Evolutionary conservation across 2,888 invertebrate genomes (phyloP), one percentile per base, ranked within the genome.

Genomic region (Volucella zonaria): DNA sequence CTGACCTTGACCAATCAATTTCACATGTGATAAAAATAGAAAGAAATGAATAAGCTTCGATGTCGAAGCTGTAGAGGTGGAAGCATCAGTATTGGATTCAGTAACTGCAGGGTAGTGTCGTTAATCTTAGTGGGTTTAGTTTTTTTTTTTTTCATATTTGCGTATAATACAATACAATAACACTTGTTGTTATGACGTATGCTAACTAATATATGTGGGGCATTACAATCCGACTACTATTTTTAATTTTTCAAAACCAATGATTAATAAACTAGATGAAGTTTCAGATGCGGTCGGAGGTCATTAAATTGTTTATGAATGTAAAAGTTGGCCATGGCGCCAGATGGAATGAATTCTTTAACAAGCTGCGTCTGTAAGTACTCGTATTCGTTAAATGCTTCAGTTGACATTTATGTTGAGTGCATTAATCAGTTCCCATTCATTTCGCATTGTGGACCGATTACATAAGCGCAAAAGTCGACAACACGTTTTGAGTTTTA

Each of bases 1-100:
- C 67, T 85, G 81, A 85, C 85, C 85, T 85, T 85, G 85, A 85
- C 85, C 80, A 81, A 76, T 76, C 67, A 43, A 79, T 66, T 76
- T 75, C 75, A 80, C 45, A 64, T 54, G 71, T 70, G 75, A 75
- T 64, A 82, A 43, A 74, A 73, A 73, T 56, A 68, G 56, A 68
- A 40, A 49, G 49, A 61, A 76, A 75, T 43, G 12, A 62, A 75
- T 61, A 43, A 73, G 62, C 56, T 45, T 78, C 6, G 56, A 58
- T 56, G 70, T 52, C 56, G 56, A 23, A 47, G 56, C 47, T 52
- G 45, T 74, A 73, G 9, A 42, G 31, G 1, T 31, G 31, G 31
- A 31, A 31, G 31, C 31, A 31, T 31, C 31, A 31, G 31, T 31
- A 6, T 31, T 6, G 31, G 31, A 31, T 31, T 31, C 31, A 31